phyloP scores from a whole-genome alignment of 1,140 invertebrate genomes.

The Oscheius sp. region DNA sequence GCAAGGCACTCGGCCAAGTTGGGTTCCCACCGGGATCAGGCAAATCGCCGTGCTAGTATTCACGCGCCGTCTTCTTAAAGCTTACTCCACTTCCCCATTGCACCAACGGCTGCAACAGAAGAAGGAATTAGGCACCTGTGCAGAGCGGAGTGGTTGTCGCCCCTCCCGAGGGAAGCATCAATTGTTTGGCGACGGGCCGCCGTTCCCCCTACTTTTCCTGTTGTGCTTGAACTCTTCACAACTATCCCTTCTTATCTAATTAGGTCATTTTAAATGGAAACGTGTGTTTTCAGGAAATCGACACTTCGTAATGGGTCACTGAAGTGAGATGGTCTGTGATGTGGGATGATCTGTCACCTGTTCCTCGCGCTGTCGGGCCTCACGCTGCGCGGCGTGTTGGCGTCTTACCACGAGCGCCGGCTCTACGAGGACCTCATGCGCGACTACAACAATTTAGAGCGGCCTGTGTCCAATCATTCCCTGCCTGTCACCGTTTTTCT shows the following conservation, averaged over 20 bases:
- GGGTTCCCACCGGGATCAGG: neutral
- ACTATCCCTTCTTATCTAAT: too few relatives aligned
- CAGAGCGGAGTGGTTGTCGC: neutral
- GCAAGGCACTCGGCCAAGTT: too few relatives aligned
- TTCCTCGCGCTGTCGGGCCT: neutral
- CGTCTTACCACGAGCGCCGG: constrained; percentile 43
- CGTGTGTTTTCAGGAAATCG: too few relatives aligned
- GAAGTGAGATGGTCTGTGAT: constrained; percentile 4
- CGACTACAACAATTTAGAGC: constrained; percentile 88
- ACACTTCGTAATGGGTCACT: too few relatives aligned
- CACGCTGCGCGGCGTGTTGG: constrained; percentile 6
- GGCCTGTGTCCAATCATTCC: constrained; percentile 78
- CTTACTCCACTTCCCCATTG: neutral
- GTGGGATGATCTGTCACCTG: neutral
- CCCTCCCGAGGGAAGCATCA: constrained; percentile 1
- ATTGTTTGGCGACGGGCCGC: constrained; percentile 10
- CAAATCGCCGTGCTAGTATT: neutral
- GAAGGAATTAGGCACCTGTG: constrained; percentile 3
- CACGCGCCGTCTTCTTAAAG: neutral
- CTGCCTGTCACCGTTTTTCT: constrained; percentile 55
- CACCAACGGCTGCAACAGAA: neutral
- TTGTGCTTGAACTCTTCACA: neutral
- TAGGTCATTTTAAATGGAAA: too few relatives aligned
- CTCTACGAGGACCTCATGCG: constrained; percentile 54
- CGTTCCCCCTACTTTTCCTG: neutral